A percentile compares a stretch with the other conserved stretches of the same genome.
phyloP scores from a whole-genome alignment of 1,140 invertebrate species.

The Adoxophyes honmai region DNA sequence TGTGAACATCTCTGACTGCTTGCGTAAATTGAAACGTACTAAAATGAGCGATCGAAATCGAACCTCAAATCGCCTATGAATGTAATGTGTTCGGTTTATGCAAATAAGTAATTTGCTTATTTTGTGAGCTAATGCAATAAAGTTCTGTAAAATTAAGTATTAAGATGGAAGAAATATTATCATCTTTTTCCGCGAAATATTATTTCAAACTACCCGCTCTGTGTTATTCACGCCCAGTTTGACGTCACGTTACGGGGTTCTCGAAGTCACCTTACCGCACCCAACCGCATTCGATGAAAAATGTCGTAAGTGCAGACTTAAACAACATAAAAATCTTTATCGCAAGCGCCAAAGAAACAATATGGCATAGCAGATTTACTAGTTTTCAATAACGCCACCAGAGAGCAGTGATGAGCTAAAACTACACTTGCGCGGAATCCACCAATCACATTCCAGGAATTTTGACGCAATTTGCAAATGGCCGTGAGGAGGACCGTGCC shows the following conservation, averaged over 20 bases:
- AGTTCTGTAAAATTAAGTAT: too few species aligned
- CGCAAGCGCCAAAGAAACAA: neutral
- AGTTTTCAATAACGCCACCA: slow-evolving; percentile 38
- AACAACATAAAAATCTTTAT: neutral
- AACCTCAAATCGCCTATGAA: too few species aligned
- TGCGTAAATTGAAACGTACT: slow-evolving; percentile 1
- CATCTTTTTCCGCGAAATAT: slow-evolving; percentile 1
- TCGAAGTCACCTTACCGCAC: slow-evolving; percentile 66
- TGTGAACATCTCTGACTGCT: neutral
- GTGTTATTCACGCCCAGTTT: slow-evolving; percentile 73
- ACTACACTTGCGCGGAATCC: slow-evolving; percentile 57
- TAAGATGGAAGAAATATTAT: neutral
- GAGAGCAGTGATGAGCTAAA: slow-evolving; percentile 44
- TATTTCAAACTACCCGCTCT: slow-evolving; percentile 48
- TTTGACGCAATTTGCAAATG: slow-evolving; percentile 78
- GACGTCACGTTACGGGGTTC: slow-evolving; percentile 74
- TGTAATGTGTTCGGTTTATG: too few species aligned
- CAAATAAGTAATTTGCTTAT: too few species aligned
- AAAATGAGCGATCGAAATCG: too few species aligned
- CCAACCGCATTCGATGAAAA: slow-evolving; percentile 47
- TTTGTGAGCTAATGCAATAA: too few species aligned
- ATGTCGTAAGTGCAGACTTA: slow-evolving; percentile 31
- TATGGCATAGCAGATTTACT: slow-evolving; percentile 34
- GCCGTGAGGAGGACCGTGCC: slow-evolving; percentile 74
- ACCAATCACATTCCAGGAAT: slow-evolving; percentile 67